Base-by-base conservation (phyloP, 2,113 vertebrate species). In the Indri indri region DNA sequence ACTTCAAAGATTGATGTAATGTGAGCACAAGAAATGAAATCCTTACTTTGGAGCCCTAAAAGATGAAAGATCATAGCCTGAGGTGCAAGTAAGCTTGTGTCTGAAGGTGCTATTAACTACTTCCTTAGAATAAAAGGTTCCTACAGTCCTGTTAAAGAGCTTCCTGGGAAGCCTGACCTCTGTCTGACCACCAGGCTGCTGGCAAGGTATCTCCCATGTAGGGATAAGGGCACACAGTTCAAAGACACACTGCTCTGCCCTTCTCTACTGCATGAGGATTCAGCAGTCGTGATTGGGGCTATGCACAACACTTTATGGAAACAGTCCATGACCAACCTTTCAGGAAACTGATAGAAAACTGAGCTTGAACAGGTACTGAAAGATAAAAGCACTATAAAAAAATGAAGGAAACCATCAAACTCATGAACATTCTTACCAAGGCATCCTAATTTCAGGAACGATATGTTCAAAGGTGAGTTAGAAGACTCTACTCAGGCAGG, bases 1-100 rank as follows among this genome's bases (percentile, higher is more conserved):
- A 52, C 40, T 85, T 95, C 40, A 81, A 80, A 82, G 17, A 66
- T 22, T 54, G 47, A 45, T 95, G 63, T 20, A 6, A 66, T 45
- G 1, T 88, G 59, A 77, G 3, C 23, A 68, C 13, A 83, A 81
- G 34, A 70, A 81, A 23, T 68, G 37, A 91, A 66, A 87, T 25
- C 27, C 40, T 70, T 54, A 73, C 27, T 57, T 73, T 8, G 8
- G 27, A 86, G 12, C 2, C 6, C 14, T 73, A 54, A 42, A 9
- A 12, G 18, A 74, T 63, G 8, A 68, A 94, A 94, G 34, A 37
- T 84, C 50, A 76, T 42, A 54, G 20, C 66, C 54, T 65, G 30
- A 70, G 30, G 23, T 12, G 6, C 68, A 83, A 37, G 25, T 76
- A 6, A 30, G 7, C 7, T 83, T 66, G 16, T 89, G 30, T 42